Evolutionary conservation across 2,888 invertebrate species (phyloP), one percentile per base, ranked within the genome.

Genomic region (Dynastes maya): DNA sequence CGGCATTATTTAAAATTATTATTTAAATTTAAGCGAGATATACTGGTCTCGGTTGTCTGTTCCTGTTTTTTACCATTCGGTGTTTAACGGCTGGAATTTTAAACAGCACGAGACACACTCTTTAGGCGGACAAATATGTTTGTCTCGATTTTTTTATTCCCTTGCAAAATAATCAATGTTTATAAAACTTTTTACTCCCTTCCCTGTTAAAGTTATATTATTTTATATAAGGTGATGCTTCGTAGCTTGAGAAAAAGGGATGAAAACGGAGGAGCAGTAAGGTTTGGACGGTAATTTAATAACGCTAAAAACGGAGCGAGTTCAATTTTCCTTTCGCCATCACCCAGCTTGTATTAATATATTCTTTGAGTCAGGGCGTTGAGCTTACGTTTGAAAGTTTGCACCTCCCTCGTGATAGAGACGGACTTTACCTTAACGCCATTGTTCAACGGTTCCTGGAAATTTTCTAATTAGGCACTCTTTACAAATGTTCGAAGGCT

Each of bases 221-320:
- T 82, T 82, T 78, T 77, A 70, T 70, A 55, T 79, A 79, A 80
- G 76, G 74, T 55, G 78, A 80, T 80, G 76, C 61, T 70, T 80
- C 58, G 78, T 78, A 78, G 80, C 70, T 76, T 78, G 79, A 79
- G 78, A 82, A 82, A 83, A 80, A 79, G 80, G 80, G 78, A 80
- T 9, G 81, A 79, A 80, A 76, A 78, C 67, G 81, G 2, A 76
- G 78, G 82, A 78, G 82, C 27, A 82, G 80, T 82, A 82, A 82
- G 80, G 83, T 81, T 82, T 77, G 81, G 83, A 83, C 82, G 83
- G 82, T 84, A 83, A 84, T 83, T 84, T 84, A 83, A 84, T 83
- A 83, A 84, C 83, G 82, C 78, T 82, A 83, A 84, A 84, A 84
- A 83, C 83, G 82, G 82, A 79, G 82, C 79, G 82, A 82, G 83